Conservation (phyloP, 2,113 vertebrate species). For the Daboia siamensis region DNA sequence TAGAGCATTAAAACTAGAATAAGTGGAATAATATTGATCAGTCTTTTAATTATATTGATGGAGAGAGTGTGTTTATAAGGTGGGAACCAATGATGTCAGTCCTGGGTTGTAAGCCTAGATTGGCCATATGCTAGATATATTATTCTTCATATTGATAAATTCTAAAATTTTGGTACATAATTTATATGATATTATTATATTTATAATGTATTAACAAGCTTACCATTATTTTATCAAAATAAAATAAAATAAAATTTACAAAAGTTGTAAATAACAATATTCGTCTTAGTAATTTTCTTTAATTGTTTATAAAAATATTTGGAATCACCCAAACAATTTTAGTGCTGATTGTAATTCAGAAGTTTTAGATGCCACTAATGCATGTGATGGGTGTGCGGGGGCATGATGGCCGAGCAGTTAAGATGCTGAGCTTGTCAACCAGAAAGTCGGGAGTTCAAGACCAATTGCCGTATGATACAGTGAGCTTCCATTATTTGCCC, state of each 20-base stretch:
- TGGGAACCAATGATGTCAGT: neutral
- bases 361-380: neutral
- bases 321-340: neutral
- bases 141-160: neutral
- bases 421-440: neutral
- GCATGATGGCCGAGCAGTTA: neutral
- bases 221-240: neutral
- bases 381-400: neutral
- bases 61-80: neutral
- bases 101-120: neutral
- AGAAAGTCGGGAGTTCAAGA: neutral
- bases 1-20: neutral
- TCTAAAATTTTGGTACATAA: neutral
- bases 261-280: neutral
- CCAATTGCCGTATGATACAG: neutral
- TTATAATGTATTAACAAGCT: neutral
- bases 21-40: neutral
- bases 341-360: neutral
- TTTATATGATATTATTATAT: neutral
- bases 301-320: neutral
- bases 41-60: neutral
- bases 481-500: neutral
- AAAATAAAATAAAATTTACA: neutral
- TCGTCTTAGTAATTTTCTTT: neutral
- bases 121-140: neutral